Percentiles rank a stretch among this genome's conserved stretches.
Evolutionary conservation across 2,113 vertebrate genomes (phyloP).

Genomic region (Anguilla rostrata): DNA sequence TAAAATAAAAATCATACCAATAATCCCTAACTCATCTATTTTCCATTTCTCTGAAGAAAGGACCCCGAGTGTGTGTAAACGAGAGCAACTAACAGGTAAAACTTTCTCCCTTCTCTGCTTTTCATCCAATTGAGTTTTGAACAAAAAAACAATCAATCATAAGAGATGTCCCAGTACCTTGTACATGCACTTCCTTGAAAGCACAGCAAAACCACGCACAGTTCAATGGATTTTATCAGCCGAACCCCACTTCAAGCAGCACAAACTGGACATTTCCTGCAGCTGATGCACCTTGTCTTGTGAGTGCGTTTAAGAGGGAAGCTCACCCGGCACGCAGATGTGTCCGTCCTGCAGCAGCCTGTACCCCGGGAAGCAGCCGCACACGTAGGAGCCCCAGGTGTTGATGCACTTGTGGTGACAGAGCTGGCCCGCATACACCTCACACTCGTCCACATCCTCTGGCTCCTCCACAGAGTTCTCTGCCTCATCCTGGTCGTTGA

Average conservation of each 20-base stretch:
- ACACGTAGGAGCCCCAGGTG: constrained; percentile 80
- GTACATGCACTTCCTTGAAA: not conserved
- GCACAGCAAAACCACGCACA: too few relatives aligned
- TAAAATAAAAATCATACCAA: not conserved
- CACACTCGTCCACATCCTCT: constrained; percentile 80
- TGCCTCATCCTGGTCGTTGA: constrained; percentile 64
- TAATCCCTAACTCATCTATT: not conserved
- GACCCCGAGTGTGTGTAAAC: not conserved
- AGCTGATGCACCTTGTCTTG: not conserved
- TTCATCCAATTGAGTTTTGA: not conserved
- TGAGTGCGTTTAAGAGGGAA: not conserved
- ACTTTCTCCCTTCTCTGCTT: not conserved
- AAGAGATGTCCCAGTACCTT: not conserved
- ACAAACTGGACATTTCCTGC: not conserved
- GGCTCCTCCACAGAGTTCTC: constrained; percentile 62
- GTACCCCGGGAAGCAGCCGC: constrained; percentile 81
- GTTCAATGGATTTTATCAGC: not conserved
- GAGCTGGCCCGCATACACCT: constrained; percentile 70
- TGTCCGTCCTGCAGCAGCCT: constrained; percentile 77
- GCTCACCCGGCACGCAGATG: constrained; percentile 79
- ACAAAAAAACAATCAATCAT: not conserved
- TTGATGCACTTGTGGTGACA: constrained; percentile 79
- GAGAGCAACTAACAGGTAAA: constrained; percentile 11
- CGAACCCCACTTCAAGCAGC: not conserved
- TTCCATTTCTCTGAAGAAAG: not conserved